A percentile compares a stretch with the other conserved stretches of the same genome.
Evolutionary conservation across 2,888 invertebrate genomes (phyloP).

Genomic region (Alentia gelatinosa): DNA sequence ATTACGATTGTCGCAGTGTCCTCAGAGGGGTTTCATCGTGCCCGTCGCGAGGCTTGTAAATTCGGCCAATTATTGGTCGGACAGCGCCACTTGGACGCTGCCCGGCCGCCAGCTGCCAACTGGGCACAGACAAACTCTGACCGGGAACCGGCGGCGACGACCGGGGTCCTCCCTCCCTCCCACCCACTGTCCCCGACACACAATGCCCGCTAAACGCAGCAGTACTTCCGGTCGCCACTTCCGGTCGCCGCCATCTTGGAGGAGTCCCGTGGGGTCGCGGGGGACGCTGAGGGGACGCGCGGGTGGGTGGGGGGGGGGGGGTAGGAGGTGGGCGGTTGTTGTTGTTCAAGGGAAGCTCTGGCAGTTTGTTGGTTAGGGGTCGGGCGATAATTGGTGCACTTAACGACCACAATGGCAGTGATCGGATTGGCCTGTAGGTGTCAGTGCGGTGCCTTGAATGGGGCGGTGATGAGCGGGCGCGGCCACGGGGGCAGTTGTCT

Average conservation of each 20-base stretch:
- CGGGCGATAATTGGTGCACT: neutral
- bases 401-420: neutral
- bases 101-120: conserved; percentile 25
- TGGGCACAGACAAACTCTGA: neutral
- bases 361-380: neutral
- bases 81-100: neutral
- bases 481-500: neutral
- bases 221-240: conserved; percentile 14
- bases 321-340: neutral
- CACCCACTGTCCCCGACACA: neutral
- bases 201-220: conserved; percentile 17
- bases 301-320: neutral
- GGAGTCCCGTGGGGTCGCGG: neutral
- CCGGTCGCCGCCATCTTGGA: neutral
- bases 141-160: neutral
- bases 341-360: neutral
- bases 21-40: neutral
- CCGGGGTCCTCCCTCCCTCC: neutral
- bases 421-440: neutral
- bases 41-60: conserved; percentile 14
- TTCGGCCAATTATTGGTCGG: neutral
- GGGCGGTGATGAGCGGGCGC: conserved; percentile 29
- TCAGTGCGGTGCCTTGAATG: conserved; percentile 20
- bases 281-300: neutral
- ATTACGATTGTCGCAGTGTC: conserved; percentile 20